Evolutionary conservation across 2,888 invertebrate species (phyloP).

Genomic region (Lissonota sp.): DNA sequence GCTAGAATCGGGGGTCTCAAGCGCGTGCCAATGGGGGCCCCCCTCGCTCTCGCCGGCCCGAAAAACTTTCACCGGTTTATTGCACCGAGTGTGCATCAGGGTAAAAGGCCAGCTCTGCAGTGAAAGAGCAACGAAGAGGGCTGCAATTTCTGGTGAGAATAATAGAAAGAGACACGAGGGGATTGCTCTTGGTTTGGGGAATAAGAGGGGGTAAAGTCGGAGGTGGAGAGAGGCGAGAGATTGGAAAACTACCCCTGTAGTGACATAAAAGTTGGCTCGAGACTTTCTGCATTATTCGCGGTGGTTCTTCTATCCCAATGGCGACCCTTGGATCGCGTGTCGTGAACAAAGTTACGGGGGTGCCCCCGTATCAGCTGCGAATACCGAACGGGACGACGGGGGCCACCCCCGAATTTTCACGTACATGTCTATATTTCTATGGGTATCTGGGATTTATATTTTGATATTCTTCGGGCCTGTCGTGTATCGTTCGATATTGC

Average conservation of each 20-base stretch:
- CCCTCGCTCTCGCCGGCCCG: too few species aligned
- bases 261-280: constrained; percentile 18
- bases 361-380: constrained; percentile 79
- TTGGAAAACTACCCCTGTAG: constrained; percentile 60
- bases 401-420: constrained; percentile 77
- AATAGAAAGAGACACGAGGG: constrained; percentile 48
- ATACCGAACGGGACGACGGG: constrained; percentile 65
- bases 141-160: constrained; percentile 5
- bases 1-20: constrained; percentile 59
- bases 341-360: constrained; percentile 56
- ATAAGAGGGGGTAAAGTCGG: constrained; percentile 46
- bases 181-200: constrained; percentile 29
- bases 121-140: constrained; percentile 4
- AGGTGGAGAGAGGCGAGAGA: constrained; percentile 53
- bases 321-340: constrained; percentile 62
- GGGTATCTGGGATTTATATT: too few species aligned
- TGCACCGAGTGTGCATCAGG: constrained; percentile 61
- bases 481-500: constrained; percentile 66
- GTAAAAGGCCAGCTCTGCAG: constrained; percentile 3
- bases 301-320: background rate
- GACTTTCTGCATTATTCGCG: constrained; percentile 8
- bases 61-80: constrained; percentile 81
- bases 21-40: constrained; percentile 81
- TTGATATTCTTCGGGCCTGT: constrained; percentile 9
- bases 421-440: constrained; percentile 18